Conservation (phyloP, 2,113 vertebrate species). For the Brachyistius frenatus region DNA sequence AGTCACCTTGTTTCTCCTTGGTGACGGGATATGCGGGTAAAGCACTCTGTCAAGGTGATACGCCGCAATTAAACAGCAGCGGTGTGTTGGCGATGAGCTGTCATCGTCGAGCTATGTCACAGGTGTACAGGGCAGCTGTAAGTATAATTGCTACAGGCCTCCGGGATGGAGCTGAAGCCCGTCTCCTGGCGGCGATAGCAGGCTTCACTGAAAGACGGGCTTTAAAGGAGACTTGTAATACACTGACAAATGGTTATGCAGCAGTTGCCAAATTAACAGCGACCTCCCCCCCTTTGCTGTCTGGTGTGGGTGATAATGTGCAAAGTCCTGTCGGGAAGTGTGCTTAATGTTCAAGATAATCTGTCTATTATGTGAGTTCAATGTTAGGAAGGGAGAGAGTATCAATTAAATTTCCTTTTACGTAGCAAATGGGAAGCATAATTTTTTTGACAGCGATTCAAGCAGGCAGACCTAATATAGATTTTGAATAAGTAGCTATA, state of each 20-base stretch:
- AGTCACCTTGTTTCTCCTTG: slow-evolving; percentile 16
- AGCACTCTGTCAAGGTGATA: slow-evolving; percentile 69
- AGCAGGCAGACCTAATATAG: slow-evolving; percentile 42
- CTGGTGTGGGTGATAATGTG: slow-evolving; percentile 57
- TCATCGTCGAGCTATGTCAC: slow-evolving; percentile 53
- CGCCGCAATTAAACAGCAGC: slow-evolving; percentile 67
- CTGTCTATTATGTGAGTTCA: slow-evolving; percentile 59
- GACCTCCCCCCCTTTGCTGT: slow-evolving; percentile 47
- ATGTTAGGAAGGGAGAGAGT: slow-evolving; percentile 28
- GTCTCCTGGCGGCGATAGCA: slow-evolving; percentile 37
- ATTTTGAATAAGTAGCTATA: slow-evolving; percentile 39
- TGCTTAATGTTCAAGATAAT: slow-evolving; percentile 68
- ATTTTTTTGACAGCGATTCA: slow-evolving; percentile 53
- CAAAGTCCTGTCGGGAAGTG: slow-evolving; percentile 63
- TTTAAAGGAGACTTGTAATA: slow-evolving; percentile 46
- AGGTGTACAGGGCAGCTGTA: slow-evolving; percentile 58
- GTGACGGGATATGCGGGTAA: slow-evolving; percentile 17
- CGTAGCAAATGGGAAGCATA: slow-evolving; percentile 37
- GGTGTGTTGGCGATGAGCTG: slow-evolving; percentile 51
- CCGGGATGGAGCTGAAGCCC: slow-evolving; percentile 43
- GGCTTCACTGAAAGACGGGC: slow-evolving; percentile 35
- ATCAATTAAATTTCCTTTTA: slow-evolving; percentile 56
- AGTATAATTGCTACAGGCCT: slow-evolving; percentile 70
- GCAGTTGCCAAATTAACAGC: slow-evolving; percentile 67
- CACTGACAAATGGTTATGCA: slow-evolving; percentile 67